These are phyloP conservation scores for Rhineura floridana DNA, from an alignment of 2,113 vertebrate species.

Conservation along the genomic window DNA sequence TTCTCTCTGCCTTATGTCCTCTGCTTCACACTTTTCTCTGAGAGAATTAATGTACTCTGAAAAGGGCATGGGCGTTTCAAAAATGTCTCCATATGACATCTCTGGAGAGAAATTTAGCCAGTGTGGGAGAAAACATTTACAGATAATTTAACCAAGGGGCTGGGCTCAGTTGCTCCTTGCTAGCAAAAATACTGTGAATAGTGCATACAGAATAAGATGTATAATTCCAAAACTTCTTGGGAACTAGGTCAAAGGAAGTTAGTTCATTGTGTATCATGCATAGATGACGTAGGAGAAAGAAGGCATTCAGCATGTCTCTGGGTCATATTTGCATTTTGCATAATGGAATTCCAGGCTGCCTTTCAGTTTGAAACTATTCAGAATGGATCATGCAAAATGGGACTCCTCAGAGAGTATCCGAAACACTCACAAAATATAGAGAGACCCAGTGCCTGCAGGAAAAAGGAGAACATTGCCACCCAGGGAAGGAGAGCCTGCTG, in stretches of 20 bases:
- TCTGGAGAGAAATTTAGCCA: constrained; percentile 39
- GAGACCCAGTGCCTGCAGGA: too few species aligned
- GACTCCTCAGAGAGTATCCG: fast-evolving
- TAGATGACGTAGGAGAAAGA: constrained; percentile 34
- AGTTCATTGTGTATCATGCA: constrained; percentile 37
- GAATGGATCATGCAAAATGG: neutral
- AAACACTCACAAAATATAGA: fast-evolving
- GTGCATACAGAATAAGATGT: constrained; percentile 35
- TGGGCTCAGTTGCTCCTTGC: constrained; percentile 13
- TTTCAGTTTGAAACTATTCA: neutral
- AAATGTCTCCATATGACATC: constrained; percentile 1
- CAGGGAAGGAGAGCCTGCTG: too few species aligned
- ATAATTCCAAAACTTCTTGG: constrained; percentile 35
- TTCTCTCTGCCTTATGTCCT: neutral
- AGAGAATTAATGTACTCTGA: constrained; percentile 29
- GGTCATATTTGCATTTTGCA: constrained; percentile 27
- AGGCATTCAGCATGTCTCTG: neutral
- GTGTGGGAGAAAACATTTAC: constrained; percentile 21
- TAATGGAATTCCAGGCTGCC: constrained; percentile 22
- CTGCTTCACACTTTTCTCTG: constrained; percentile 10
- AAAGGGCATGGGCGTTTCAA: constrained; percentile 15
- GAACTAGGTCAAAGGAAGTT: constrained; percentile 46
- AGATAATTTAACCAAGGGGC: constrained; percentile 33
- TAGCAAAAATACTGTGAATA: constrained; percentile 16
- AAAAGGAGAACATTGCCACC: too few species aligned